Conservation (phyloP, 2,888 invertebrate species). For the Limnephilus marmoratus region DNA sequence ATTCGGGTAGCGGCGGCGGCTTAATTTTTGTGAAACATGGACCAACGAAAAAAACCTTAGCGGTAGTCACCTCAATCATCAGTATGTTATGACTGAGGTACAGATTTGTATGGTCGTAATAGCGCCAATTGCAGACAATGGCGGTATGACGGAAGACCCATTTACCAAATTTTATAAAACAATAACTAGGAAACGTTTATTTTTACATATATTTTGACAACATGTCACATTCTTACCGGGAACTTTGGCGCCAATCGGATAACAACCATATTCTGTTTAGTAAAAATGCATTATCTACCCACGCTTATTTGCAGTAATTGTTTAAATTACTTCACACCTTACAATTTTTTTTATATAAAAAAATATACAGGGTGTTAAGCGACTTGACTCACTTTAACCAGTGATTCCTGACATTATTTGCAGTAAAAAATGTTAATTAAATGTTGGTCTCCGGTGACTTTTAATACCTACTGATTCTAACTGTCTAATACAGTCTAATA, state of each 20-base stretch:
- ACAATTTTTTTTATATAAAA: background rate
- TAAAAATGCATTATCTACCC: background rate
- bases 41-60: background rate
- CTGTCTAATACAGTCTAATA: no score
- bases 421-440: no score
- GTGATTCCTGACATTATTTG: no score
- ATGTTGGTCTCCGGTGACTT: no score
- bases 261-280: background rate
- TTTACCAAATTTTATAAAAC: constrained; percentile 9
- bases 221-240: background rate
- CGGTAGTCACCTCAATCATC: background rate
- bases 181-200: constrained; percentile 13
- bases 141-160: background rate
- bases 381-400: no score
- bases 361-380: no score
- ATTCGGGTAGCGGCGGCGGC: no score
- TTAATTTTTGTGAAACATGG: background rate
- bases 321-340: background rate
- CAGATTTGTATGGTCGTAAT: background rate
- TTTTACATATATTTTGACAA: background rate
- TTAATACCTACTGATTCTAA: no score
- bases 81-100: background rate
- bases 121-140: background rate
- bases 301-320: background rate
- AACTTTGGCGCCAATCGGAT: background rate